Conservation (phyloP, 2,113 vertebrate species). For the Oryctolagus cuniculus region mOryCun1.1 NC_091434.1:4490001-4490500, state of each 20-base stretch:
- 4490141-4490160: neutral
- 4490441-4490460: neutral
- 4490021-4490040: neutral
- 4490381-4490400: neutral
- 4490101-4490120: too few relatives aligned
- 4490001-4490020: neutral
- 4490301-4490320: neutral
- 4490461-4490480: neutral
- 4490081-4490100: neutral
- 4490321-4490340: neutral
- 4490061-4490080: neutral
- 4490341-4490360: neutral
- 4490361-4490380: neutral
- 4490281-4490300: neutral
- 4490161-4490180: neutral
- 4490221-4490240: neutral
- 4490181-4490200: neutral
- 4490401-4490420: neutral
- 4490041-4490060: neutral
- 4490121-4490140: neutral
- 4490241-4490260: neutral
- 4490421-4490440: neutral
- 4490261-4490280: neutral
- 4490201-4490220: neutral
- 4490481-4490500: accelerated